Conservation (phyloP, 2,113 vertebrate species). For the Orycteropus afer region DNA sequence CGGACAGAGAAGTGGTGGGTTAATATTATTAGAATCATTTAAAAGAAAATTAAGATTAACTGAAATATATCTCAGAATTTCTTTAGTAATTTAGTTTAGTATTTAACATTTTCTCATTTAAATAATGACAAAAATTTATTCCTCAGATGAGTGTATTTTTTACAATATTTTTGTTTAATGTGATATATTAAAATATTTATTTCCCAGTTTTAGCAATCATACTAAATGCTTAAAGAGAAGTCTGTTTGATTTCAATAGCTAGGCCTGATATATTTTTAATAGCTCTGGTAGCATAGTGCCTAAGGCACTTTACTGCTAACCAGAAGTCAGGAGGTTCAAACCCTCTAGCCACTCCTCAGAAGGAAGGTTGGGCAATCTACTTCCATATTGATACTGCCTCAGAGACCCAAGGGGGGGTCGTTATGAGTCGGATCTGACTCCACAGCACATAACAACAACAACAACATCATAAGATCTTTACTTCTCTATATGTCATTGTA, state of each 20-base stretch:
- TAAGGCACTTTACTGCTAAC: too few species aligned
- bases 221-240: constrained; percentile 66
- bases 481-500: neutral
- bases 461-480: neutral
- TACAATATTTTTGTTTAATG: constrained; percentile 53
- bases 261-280: constrained; percentile 27
- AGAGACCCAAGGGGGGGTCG: too few species aligned
- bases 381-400: too few species aligned
- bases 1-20: too few species aligned
- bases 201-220: constrained; percentile 54
- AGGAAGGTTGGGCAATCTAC: too few species aligned
- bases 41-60: neutral
- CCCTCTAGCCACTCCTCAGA: too few species aligned
- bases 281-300: too few species aligned
- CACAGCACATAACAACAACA: too few species aligned
- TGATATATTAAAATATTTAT: constrained; percentile 46
- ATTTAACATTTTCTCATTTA: constrained; percentile 32
- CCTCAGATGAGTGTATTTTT: constrained; percentile 38
- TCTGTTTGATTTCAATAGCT: constrained; percentile 10
- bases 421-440: too few species aligned
- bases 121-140: neutral
- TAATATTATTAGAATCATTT: neutral
- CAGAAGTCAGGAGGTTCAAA: too few species aligned
- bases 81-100: neutral
- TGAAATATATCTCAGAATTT: neutral